Evolutionary conservation across 1,140 invertebrate genomes (phyloP).

Genomic region (Cryptotermes secundus): DNA sequence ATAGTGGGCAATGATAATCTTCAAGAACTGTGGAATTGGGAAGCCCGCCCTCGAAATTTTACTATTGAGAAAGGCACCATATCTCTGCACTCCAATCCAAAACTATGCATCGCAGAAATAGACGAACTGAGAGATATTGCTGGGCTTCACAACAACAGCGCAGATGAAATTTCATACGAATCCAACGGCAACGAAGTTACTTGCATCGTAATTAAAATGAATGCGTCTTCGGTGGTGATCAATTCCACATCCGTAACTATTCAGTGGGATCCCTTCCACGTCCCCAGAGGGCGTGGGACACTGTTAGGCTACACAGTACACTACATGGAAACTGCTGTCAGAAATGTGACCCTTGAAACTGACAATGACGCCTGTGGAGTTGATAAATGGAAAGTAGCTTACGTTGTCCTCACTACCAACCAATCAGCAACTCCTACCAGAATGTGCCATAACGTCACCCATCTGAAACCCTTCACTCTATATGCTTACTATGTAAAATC

Average conservation of each 20-base stretch:
- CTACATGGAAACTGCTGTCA: constrained; percentile 55
- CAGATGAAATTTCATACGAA: constrained; percentile 56
- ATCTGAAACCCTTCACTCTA: constrained; percentile 60
- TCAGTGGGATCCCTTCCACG: constrained; percentile 53
- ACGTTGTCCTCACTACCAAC: not conserved
- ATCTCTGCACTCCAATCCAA: constrained; percentile 74
- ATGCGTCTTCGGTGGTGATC: constrained; percentile 49
- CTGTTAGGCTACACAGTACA: constrained; percentile 61
- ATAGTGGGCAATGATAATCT: constrained; percentile 70
- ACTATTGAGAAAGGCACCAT: constrained; percentile 61
- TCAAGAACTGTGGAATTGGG: constrained; percentile 59
- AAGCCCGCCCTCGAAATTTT: constrained; percentile 42
- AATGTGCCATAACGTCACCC: constrained; percentile 4
- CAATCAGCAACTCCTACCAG: too few relatives aligned
- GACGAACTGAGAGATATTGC: constrained; percentile 53
- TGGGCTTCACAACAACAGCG: constrained; percentile 45
- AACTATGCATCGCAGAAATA: constrained; percentile 69
- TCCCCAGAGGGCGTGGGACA: constrained; percentile 32
- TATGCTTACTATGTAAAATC: constrained; percentile 71
- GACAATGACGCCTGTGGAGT: not conserved
- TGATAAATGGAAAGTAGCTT: constrained; percentile 21
- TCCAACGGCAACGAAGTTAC: constrained; percentile 72
- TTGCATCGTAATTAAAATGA: constrained; percentile 56
- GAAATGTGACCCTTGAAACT: constrained; percentile 48
- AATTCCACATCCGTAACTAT: constrained; percentile 48